Evolutionary conservation across 2,888 invertebrate genomes (phyloP), one percentile per base, ranked within the genome.

Genomic region (Hydrotaea diabolus): DNA sequence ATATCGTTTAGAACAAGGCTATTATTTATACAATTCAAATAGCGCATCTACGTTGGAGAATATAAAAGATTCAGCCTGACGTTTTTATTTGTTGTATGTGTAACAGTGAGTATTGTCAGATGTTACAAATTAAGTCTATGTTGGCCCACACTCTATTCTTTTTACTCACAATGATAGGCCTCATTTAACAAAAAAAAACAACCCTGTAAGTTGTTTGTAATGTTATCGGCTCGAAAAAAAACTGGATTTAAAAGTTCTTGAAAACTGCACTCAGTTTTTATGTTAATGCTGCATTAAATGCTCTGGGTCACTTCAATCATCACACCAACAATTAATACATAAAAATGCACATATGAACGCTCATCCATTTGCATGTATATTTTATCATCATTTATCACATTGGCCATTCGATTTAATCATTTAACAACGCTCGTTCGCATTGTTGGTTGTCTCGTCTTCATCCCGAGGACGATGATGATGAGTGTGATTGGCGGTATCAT

Each of bases 361-460:
- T 8, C 39, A 39, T 39, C 2, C 15, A 49, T 49, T 2, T 1
- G 2, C 4, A 4, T 49, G 49, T 49, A 49, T 49, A n/a, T 46
- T 15, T 49, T 49, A 74, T 59, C 57, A 43, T 8, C 73, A 74
- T 74, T 57, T 57, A 74, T 74, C 57, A 74, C 57, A 59, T 74
- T 74, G 73, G 43, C 73, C 57, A 74, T 39, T 74, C 36, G 57
- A 23, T 46, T 59, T 59, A 74, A 74, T 74, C 59, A 74, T 59
- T 74, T 74, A 57, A 57, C 39, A 39, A 73, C 57, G 19, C 13
- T 15, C 15, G 19, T 23, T 31, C 4, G 17, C 36, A 62, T n/a
- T n/a, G 31, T 15, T 62, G 62, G n/a, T n/a, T 62, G 26, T 31
- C 71, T 15, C 46, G 49, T 46, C 71, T 15, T 23, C n/a, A 36